These are phyloP conservation scores for Keiferia lycopersicella DNA, from an alignment of 2,888 invertebrate genomes.

Conservation along the genomic window DNA sequence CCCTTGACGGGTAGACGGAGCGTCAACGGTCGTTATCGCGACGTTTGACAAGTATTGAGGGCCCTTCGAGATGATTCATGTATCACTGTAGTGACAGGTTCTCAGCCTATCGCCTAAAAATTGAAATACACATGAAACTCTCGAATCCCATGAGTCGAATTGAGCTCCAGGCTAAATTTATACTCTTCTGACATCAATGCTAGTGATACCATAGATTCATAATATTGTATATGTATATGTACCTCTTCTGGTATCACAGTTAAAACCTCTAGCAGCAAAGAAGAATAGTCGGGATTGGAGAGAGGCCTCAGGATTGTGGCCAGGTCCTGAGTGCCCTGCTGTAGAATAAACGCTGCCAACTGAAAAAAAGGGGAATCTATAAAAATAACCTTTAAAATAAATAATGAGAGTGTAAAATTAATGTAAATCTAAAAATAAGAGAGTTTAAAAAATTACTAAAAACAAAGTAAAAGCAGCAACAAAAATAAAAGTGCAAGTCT, in stretches of 20 bases:
- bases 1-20: too few relatives aligned
- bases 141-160: too few relatives aligned
- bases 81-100: too few relatives aligned
- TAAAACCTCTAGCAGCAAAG: constrained; percentile 88
- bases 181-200: too few relatives aligned
- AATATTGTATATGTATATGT: too few relatives aligned
- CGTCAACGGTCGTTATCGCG: too few relatives aligned
- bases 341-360: constrained; percentile 92
- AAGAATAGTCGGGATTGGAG: constrained; percentile 74
- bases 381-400: background rate
- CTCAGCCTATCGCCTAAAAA: too few relatives aligned
- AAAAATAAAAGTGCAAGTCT: background rate
- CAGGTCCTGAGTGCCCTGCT: constrained; percentile 85
- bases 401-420: background rate
- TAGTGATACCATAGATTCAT: too few relatives aligned
- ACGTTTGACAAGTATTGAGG: too few relatives aligned
- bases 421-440: background rate
- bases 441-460: background rate
- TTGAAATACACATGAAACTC: too few relatives aligned
- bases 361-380: constrained; percentile 51
- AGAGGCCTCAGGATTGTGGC: constrained; percentile 86
- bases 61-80: too few relatives aligned
- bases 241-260: constrained; percentile 95
- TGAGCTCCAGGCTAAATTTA: too few relatives aligned
- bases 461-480: background rate